These are phyloP conservation scores for Plebejus argus DNA, from an alignment of 2,888 invertebrate genomes.

Conservation along the genomic window DNA sequence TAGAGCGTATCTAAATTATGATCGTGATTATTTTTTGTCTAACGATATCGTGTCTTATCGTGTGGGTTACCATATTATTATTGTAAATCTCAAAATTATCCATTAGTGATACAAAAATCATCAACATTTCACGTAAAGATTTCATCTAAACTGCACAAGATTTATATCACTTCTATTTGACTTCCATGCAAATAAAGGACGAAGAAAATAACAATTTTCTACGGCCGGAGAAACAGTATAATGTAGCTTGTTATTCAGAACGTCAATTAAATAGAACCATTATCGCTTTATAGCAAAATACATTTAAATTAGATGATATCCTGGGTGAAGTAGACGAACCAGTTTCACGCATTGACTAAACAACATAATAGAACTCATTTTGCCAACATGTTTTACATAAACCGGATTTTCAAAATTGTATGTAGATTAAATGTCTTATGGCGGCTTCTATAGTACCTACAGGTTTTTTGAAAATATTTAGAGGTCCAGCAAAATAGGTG, in stretches of 20 bases:
- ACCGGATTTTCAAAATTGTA: constrained; percentile 2
- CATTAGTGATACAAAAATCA: neutral
- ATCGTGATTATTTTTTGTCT: constrained; percentile 14
- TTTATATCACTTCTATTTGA: neutral
- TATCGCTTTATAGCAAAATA: constrained; percentile 9
- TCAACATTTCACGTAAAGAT: neutral
- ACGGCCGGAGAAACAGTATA: neutral
- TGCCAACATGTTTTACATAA: constrained; percentile 5
- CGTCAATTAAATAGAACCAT: constrained; percentile 23
- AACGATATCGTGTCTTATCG: neutral
- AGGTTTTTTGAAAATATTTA: neutral
- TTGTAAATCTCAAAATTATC: neutral
- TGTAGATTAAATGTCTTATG: constrained; percentile 5
- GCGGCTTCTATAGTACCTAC: neutral
- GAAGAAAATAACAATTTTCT: constrained; percentile 3
- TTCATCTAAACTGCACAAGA: neutral
- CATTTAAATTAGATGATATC: constrained; percentile 28
- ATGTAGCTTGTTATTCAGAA: constrained; percentile 5
- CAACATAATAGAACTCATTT: constrained; percentile 21
- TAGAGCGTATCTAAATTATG: constrained; percentile 41
- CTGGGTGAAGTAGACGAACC: constrained; percentile 14
- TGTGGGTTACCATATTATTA: too few species aligned
- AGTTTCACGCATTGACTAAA: constrained; percentile 17
- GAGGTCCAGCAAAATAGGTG: neutral
- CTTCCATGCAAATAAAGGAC: neutral